Evolutionary conservation across 2,113 vertebrate genomes (phyloP), one percentile per base, ranked within the genome.

Genomic region (Balaeniceps rex): DNA sequence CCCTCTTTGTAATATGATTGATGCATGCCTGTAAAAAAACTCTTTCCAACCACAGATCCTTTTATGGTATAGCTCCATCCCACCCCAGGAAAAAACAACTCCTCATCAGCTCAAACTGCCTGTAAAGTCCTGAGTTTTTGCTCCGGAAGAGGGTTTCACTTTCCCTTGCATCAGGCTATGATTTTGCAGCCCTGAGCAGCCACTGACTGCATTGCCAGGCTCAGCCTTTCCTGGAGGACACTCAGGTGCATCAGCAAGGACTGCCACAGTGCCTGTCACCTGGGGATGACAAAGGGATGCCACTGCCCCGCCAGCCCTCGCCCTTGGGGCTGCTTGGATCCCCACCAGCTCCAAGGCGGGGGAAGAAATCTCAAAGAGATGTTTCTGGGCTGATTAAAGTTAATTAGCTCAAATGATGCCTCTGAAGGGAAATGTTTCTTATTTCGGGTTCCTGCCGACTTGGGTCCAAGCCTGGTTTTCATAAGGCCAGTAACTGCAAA

Each of bases 391-490:
- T 97, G 96, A 98, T 98, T 97, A 93, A 97, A 98, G 96, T 97
- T 98, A 98, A 98, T 98, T 97, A 98, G 94, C 93, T 97, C 88
- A 97, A 97, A 97, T 91, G 95, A 97, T 98, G 97, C 95, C 97
- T 98, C 96, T 96, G 94, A 98, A 98, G 92, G 96, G 94, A 97
- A 98, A 97, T 91, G 92, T 96, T 98, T 98, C 96, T 97, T 96
- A 88, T 96, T 98, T 98, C 65, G 72, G 93, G 94, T 95, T 98
- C 96, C 96, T 49, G 88, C 91, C 60, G 57, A 95, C 97, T 98
- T 98, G 68, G 93, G 98, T 96, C 96, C 97, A 95, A 97, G 97
- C 96, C 98, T 98, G 98, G 97, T 98, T 98, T 98, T 98, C 98
- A 97, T 98, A 98, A 98, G 90, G 94, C 75, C 23, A 4, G 96